Base-by-base conservation (phyloP, 2,113 vertebrate genomes). In the Leucosticte australis region DNA sequence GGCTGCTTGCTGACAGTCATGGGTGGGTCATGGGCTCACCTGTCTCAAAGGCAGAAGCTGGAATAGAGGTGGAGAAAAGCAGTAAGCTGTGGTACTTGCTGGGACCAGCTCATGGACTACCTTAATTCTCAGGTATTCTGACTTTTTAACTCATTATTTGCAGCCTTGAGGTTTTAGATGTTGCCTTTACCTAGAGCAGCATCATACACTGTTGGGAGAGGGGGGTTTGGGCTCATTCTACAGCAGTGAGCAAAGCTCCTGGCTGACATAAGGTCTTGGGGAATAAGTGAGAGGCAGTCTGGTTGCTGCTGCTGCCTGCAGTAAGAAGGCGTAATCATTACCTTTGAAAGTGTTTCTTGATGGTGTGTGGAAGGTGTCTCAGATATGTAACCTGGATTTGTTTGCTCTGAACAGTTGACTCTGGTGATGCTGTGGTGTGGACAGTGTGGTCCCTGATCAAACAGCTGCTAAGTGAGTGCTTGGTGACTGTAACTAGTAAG, bases 71-170 rank as follows among this genome's bases (percentile, higher is more conserved):
- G 62, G 37, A 70, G 71, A 49, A 63, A 4, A 63, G n/a, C 44
- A 85, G 21, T 30, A 26, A 65, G 19, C 11, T 39, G 60, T 39
- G 63, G 16, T 67, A 30, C 20, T 81, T 83, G 39, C 63, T 88
- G 71, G n/a, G 56, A 57, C 31, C 56, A 63, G 41, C 74, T 89
- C 39, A 5, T 0, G 0, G 60, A 65, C 35, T 75, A 3, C 69
- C 41, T 67, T 60, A n/a, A 59, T 74, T 74, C 55, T 83, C 70
- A 93, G 92, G 95, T 96, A 95, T 83, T 73, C n/a, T 56, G 42
- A 55, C 35, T 55, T 76, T 65, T 87, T 73, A 80, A 63, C 21
- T 71, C 26, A 2, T 42, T 76, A 33, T 70, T 84, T 92, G 13
- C 31, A 75, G 7, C 37, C 50, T 59, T 22, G 33, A 46, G 10